Base-by-base conservation (phyloP, 1,140 invertebrate species). In the Zelostemma sp. region DNA sequence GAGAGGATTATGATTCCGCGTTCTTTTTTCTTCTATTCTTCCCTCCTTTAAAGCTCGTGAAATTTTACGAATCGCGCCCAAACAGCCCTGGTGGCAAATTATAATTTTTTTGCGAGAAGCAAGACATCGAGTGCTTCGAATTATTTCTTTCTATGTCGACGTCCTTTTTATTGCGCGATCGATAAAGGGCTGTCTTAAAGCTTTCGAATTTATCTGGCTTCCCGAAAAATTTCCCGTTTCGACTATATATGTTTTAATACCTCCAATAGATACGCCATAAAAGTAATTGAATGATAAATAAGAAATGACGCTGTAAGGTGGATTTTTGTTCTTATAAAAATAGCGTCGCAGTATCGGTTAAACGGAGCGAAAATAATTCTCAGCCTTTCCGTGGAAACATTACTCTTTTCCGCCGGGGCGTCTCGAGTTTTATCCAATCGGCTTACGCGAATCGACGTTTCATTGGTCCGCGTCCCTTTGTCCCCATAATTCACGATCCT, bases 371-470 rank as follows among this genome's bases (percentile, higher is more conserved):
- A 31, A 62, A 50, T 62, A 68, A 68, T 54, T 58, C 45, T 53
- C 54, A 48, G 38, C 25, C 57, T 48, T 21, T 51, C 25, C 53
- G 41, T 47, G 16, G 35, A 43, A 35, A 45, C 56, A 55, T 68
- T 60, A 70, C 61, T 70, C 67, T 70, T 61, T 60, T 48, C 31
- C 66, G 16, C 18, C 15, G 59, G 17, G 46, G 31, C 60, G 51
- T 69, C 50, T 56, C 54, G 51, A 57, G 41, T 60, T 63, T 63
- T 55, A 55, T 63, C 65, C 58, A 53, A 16, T 49, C 57, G 58
- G 31, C 53, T 68, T 46, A 61, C 51, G 40, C 31, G 57, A 62
- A 68, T 62, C 58, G 65, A 68, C 54, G 55, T 58, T 67, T 67
- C 57, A 60, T 67, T 60, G 56, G 50, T 17, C 15, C 46, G 55